phyloP scores from a whole-genome alignment of 2,888 invertebrate genomes.

The Agrochola lychnidis region DNA sequence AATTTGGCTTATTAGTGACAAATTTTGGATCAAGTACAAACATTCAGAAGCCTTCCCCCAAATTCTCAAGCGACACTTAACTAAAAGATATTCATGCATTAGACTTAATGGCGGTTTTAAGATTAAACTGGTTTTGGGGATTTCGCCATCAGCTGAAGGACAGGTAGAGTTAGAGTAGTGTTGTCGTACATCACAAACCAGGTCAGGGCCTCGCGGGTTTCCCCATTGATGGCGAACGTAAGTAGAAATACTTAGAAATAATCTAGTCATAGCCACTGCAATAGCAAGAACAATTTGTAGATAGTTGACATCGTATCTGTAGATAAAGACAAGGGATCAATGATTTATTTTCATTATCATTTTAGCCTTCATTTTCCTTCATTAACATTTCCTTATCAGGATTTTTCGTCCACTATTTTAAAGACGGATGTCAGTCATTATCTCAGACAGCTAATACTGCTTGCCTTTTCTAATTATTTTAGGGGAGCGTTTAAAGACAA shows the following conservation, averaged over 20 bases:
- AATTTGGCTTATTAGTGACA: too few species aligned
- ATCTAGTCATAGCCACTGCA: background rate
- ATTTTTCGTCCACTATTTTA: background rate
- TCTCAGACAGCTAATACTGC: background rate
- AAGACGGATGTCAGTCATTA: background rate
- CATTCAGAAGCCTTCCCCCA: too few species aligned
- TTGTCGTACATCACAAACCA: conserved; percentile 26
- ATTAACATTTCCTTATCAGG: background rate
- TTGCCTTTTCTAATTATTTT: background rate
- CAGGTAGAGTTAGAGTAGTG: background rate
- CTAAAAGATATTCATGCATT: too few species aligned
- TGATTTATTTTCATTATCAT: background rate
- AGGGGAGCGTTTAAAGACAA: background rate
- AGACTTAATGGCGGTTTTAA: too few species aligned
- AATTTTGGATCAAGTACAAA: too few species aligned
- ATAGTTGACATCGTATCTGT: background rate
- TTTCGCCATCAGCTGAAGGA: background rate
- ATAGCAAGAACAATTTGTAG: background rate
- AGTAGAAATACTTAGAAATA: conserved; percentile 32
- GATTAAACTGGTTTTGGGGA: background rate
- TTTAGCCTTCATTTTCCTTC: background rate
- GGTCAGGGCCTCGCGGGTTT: conserved; percentile 38
- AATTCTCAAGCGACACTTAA: too few species aligned
- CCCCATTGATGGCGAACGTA: conserved; percentile 13
- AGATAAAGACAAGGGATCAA: conserved; percentile 1